Percentiles rank a stretch among this genome's conserved stretches.
phyloP scores from a whole-genome alignment of 2,797 vertebrate genomes.

The Pangasius macronema region DNA sequence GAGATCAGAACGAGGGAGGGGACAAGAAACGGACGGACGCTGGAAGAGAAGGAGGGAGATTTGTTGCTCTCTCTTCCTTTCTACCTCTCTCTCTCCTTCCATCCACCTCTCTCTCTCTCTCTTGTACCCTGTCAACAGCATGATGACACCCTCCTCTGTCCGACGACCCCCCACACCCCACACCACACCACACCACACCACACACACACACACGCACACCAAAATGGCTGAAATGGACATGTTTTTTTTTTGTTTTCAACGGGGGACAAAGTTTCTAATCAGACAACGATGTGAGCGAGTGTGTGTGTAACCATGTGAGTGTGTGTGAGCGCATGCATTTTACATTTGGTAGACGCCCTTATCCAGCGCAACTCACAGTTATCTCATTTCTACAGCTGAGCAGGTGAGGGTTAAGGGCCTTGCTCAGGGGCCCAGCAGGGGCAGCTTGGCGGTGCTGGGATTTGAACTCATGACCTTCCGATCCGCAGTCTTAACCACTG shows the following conservation, averaged over 20 bases:
- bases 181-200: too few relatives aligned
- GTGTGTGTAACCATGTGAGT: accelerated
- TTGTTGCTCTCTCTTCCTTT: background rate
- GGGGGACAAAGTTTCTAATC: slow-evolving; percentile 18
- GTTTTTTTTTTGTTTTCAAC: background rate
- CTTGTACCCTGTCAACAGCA: too few relatives aligned
- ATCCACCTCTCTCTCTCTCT: background rate
- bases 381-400: too few relatives aligned
- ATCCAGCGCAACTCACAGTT: too few relatives aligned
- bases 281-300: background rate
- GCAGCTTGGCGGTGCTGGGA: too few relatives aligned
- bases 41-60: background rate
- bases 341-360: too few relatives aligned
- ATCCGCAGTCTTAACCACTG: too few relatives aligned
- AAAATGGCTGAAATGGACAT: background rate
- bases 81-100: background rate
- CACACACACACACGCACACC: too few relatives aligned
- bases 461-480: too few relatives aligned
- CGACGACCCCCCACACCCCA: too few relatives aligned
- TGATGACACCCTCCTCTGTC: slow-evolving; percentile 1
- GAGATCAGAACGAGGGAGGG: slow-evolving; percentile 15
- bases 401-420: too few relatives aligned
- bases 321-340: background rate
- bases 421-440: too few relatives aligned
- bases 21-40: slow-evolving; percentile 3